Base-by-base conservation (phyloP, 2,888 invertebrate genomes). In the Busseola fusca region DNA sequence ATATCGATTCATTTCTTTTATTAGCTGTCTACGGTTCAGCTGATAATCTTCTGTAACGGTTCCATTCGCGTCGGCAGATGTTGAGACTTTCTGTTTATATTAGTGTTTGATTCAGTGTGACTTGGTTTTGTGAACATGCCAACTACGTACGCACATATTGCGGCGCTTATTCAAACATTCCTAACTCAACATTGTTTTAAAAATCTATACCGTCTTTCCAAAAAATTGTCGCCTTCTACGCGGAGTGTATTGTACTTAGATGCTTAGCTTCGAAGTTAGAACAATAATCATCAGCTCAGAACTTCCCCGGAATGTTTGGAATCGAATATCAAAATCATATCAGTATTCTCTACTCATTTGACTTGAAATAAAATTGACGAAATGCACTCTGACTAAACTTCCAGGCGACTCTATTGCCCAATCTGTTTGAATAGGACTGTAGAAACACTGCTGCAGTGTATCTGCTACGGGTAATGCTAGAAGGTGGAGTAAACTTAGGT, bases 1-100 rank as follows among this genome's bases (percentile, higher is more conserved):
- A 68, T 74, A 79, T 62, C 66, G 57, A 72, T 72, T 62, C 18
- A 72, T 45, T 82, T 56, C 27, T 72, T 66, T 50, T 60, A 54
- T 60, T 64, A 9, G 18, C 21, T 56, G 30, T 59, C 4, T 25
- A 65, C 58, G 37, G 57, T 58, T 82, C 65, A 82, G 62, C 30
- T 45, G 54, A 25, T 57, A 56, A 64, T 18, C 16, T n/a, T n/a
- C 27, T 48, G 60, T 25, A 64, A 56, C 57, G n/a, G 40, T 34
- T 50, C 6, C 9, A 70, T 64, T 72, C 27, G 64, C 21, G 50
- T 12, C 25, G 62, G 52, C 52, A 56, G n/a, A 12, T n/a, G 25
- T 25, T 10, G 34, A 64, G 1, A 12, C 42, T 14, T 27, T 52
- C 50, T 58, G 71, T 69, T 74, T 76, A 76, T 64, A 71, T 64